These are phyloP conservation scores for Caenorhabditis brenneri DNA, from an alignment of 1,140 invertebrate genomes.

Conservation along the genomic window DNA sequence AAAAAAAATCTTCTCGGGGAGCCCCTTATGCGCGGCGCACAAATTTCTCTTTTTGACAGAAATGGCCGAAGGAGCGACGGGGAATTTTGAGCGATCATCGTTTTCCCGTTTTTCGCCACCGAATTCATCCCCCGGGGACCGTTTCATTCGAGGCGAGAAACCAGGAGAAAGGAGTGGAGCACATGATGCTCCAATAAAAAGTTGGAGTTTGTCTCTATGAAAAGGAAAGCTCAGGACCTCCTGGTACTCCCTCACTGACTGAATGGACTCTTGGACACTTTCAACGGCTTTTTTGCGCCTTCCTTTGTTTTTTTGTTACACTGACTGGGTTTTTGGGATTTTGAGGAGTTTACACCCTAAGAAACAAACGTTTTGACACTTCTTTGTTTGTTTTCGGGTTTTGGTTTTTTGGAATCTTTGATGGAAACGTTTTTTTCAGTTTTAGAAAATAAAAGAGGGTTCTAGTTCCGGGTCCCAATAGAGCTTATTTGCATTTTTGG, in stretches of 20 bases:
- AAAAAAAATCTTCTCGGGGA: no score
- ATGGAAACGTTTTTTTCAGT: not conserved
- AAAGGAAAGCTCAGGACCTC: not conserved
- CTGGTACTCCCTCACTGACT: not conserved
- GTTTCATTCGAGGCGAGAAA: no score
- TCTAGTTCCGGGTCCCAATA: no score
- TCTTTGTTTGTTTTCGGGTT: not conserved
- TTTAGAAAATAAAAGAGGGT: no score
- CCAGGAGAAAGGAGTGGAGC: not conserved
- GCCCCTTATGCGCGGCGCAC: not conserved
- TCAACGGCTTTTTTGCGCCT: not conserved
- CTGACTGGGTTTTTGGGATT: not conserved
- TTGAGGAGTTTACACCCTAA: not conserved
- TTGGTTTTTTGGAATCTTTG: not conserved
- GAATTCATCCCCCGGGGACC: not conserved
- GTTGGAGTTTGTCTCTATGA: not conserved
- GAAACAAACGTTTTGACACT: slow-evolving; percentile 5
- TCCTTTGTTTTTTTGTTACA: not conserved
- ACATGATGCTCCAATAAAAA: slow-evolving; percentile 30
- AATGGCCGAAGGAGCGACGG: not conserved
- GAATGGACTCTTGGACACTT: no score
- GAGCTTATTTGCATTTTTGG: no score
- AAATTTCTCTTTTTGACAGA: not conserved
- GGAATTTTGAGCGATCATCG: slow-evolving; percentile 25
- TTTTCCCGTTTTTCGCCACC: not conserved